These are phyloP conservation scores for Liodrosophila aerea DNA, from an alignment of 2,888 invertebrate species.

Conservation along the genomic window DNA sequence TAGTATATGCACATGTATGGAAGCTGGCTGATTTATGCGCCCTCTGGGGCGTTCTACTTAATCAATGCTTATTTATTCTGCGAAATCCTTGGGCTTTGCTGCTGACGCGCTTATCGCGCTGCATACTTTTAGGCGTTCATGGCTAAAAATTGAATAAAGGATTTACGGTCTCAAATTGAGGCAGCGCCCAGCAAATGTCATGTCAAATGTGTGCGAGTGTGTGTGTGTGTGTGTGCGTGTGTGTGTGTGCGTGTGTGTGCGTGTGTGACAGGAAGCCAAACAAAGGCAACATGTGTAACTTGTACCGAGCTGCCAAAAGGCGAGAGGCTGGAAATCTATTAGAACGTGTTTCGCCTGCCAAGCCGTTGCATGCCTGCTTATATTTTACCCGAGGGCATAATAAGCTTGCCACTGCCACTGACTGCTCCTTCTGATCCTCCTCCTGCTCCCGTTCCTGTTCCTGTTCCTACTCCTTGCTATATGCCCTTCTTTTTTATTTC, in stretches of 20 bases:
- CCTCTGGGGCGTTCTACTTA: slow-evolving; percentile 45
- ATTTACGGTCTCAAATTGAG: slow-evolving; percentile 73
- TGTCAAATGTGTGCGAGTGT: slow-evolving; percentile 50
- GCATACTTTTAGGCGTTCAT: slow-evolving; percentile 64
- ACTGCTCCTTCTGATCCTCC: slow-evolving; percentile 27
- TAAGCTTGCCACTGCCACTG: slow-evolving; percentile 71
- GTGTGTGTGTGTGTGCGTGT: slow-evolving; percentile 18
- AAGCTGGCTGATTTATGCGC: slow-evolving; percentile 41
- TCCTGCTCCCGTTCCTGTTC: slow-evolving; percentile 8
- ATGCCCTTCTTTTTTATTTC: slow-evolving; percentile 35
- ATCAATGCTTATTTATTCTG: slow-evolving; percentile 70
- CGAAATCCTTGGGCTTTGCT: slow-evolving; percentile 57
- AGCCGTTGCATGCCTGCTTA: slow-evolving; percentile 59
- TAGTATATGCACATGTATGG: slow-evolving; percentile 1
- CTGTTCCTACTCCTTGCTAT: slow-evolving; percentile 2
- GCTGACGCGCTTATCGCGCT: slow-evolving; percentile 70
- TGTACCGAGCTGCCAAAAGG: slow-evolving; percentile 69
- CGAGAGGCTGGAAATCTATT: slow-evolving; percentile 77
- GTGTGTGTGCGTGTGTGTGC: slow-evolving; percentile 23
- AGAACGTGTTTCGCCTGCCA: slow-evolving; percentile 76
- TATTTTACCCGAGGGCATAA: slow-evolving; percentile 80
- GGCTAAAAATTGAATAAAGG: slow-evolving; percentile 78
- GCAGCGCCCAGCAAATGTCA: slow-evolving; percentile 60
- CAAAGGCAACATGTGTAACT: slow-evolving; percentile 79
- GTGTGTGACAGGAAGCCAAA: slow-evolving; percentile 77